These are phyloP conservation scores for Lutjanus campechanus DNA, from an alignment of 2,797 vertebrate genomes.

Conservation along the genomic window DNA sequence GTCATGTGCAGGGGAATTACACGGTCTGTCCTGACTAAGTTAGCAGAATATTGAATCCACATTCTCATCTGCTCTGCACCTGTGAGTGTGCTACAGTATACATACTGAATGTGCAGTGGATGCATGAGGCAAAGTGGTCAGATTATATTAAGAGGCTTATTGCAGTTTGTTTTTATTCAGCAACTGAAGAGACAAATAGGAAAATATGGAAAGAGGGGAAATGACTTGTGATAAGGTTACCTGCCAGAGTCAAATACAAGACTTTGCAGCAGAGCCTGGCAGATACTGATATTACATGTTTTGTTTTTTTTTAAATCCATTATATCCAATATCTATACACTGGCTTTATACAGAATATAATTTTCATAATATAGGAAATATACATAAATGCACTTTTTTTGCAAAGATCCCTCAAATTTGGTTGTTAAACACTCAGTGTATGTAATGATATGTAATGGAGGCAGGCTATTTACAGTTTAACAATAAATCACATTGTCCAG, in stretches of 20 bases:
- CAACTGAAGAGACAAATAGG: background rate
- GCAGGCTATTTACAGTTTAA: too few species aligned
- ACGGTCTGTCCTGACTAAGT: constrained; percentile 28
- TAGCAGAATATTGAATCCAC: constrained; percentile 43
- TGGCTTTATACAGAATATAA: too few species aligned
- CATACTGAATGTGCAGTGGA: background rate
- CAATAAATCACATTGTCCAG: too few species aligned
- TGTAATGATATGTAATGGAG: too few species aligned
- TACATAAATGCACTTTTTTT: too few species aligned
- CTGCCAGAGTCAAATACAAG: background rate
- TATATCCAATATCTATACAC: too few species aligned
- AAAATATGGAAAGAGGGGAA: background rate
- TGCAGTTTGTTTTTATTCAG: background rate
- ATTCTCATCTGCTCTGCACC: constrained; percentile 22
- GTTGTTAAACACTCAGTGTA: too few species aligned
- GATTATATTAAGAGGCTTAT: background rate
- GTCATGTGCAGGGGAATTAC: constrained; percentile 50
- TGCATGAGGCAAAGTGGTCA: background rate
- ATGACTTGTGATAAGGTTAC: background rate
- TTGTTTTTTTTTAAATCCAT: too few species aligned
- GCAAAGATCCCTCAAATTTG: too few species aligned
- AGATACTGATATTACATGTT: too few species aligned
- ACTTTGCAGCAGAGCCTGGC: background rate
- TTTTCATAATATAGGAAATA: too few species aligned
- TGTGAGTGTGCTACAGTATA: background rate